phyloP scores from a whole-genome alignment of 2,888 invertebrate species.

The Seira musarum region DNA sequence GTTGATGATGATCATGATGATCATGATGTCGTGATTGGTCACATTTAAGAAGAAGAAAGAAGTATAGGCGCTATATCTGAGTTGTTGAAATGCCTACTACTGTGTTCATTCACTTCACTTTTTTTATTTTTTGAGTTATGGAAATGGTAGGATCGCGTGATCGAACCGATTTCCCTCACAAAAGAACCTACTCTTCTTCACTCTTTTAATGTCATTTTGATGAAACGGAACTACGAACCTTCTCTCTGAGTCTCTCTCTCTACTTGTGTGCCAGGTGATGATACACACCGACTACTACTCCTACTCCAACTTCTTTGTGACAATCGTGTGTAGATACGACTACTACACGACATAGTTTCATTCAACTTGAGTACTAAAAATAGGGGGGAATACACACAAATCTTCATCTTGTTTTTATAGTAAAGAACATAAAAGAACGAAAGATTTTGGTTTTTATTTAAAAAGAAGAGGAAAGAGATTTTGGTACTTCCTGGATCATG shows the following conservation, averaged over 20 bases:
- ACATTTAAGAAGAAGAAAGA: conserved; percentile 1
- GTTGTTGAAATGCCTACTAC: conserved; percentile 19
- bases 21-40: conserved; percentile 41
- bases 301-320: no score
- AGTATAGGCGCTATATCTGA: not conserved
- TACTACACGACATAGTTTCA: no score
- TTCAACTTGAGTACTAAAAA: no score
- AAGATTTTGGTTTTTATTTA: conserved; percentile 9
- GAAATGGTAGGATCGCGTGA: conserved; percentile 3
- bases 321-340: no score
- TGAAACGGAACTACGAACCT: no score
- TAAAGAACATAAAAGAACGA: conserved; percentile 16
- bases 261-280: no score
- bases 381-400: no score
- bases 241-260: no score
- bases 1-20: not conserved
- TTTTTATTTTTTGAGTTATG: no score
- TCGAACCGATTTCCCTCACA: not conserved
- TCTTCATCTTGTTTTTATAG: not conserved
- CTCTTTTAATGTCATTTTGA: not conserved
- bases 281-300: no score
- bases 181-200: not conserved
- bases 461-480: not conserved
- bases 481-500: no score
- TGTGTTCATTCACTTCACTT: no score